These are phyloP conservation scores for Acanthococcus lagerstroemiae DNA, from an alignment of 2,888 invertebrate genomes.

Conservation along the genomic window DNA sequence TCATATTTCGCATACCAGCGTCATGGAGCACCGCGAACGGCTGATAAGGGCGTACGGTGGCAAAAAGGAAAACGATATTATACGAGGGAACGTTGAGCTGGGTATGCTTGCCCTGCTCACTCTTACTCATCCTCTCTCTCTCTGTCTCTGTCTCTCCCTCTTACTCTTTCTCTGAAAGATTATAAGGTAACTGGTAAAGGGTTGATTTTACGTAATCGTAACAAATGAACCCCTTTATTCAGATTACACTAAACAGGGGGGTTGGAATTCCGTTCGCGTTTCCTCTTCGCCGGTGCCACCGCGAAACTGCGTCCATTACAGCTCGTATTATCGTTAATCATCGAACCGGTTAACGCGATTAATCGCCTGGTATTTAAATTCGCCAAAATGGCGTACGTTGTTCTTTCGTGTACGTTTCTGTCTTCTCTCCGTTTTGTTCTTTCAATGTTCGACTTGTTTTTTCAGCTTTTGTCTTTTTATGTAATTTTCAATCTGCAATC, in stretches of 20 bases:
- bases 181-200: slow-evolving; percentile 27
- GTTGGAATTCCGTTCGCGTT: background rate
- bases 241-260: slow-evolving; percentile 9
- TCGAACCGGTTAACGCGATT: slow-evolving; percentile 32
- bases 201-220: slow-evolving; percentile 22
- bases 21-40: background rate
- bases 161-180: slow-evolving; percentile 13
- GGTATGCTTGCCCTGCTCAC: too few species aligned
- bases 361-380: slow-evolving; percentile 28
- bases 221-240: slow-evolving; percentile 24
- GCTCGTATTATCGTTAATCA: slow-evolving; percentile 26
- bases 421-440: too few species aligned
- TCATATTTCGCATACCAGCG: background rate
- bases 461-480: too few species aligned
- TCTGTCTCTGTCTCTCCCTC: too few species aligned
- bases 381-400: slow-evolving; percentile 20
- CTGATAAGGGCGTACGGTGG: background rate
- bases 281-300: background rate
- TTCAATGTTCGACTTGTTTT: too few species aligned
- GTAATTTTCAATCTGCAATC: too few species aligned
- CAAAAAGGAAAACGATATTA: background rate
- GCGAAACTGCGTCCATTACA: slow-evolving; percentile 1
- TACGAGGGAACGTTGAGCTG: background rate
- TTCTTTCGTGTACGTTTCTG: too few species aligned
- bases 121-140: too few species aligned